A percentile compares a stretch with the other conserved stretches of the same genome.
These are phyloP conservation scores for Mesoclemmys tuberculata DNA, from an alignment of 2,113 vertebrate genomes.

Conservation along the genomic window DNA sequence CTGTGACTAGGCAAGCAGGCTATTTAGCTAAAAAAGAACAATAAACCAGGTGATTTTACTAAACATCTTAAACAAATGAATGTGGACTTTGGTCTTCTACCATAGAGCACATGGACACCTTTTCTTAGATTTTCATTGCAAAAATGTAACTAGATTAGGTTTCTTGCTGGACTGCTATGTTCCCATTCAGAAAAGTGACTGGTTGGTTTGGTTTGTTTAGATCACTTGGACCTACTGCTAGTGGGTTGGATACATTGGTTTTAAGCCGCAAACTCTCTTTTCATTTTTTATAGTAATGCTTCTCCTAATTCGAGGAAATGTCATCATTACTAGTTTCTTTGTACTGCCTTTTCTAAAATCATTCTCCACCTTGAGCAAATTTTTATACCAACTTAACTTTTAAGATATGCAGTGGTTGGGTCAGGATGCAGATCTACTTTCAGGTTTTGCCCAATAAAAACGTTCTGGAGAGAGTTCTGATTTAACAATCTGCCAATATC, in stretches of 20 bases:
- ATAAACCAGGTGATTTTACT: neutral
- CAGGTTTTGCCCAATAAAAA: accelerated
- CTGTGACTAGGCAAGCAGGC: neutral
- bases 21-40: neutral
- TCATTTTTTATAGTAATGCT: neutral
- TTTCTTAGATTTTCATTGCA: neutral
- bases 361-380: neutral
- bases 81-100: accelerated
- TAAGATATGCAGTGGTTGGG: accelerated
- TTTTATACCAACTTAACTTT: neutral
- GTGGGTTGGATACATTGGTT: neutral
- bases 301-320: neutral
- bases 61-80: accelerated
- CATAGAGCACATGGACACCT: neutral
- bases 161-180: neutral
- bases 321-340: neutral
- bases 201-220: neutral
- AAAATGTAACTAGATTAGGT: neutral
- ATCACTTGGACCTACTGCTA: neutral
- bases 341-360: neutral
- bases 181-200: neutral
- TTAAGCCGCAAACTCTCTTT: neutral
- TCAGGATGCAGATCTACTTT: neutral
- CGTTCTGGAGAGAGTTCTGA: neutral
- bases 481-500: neutral